Evolutionary conservation across 64 coral and sea anemone genomes (phyloP).

Genomic region (Anthopleura sola): DNA sequence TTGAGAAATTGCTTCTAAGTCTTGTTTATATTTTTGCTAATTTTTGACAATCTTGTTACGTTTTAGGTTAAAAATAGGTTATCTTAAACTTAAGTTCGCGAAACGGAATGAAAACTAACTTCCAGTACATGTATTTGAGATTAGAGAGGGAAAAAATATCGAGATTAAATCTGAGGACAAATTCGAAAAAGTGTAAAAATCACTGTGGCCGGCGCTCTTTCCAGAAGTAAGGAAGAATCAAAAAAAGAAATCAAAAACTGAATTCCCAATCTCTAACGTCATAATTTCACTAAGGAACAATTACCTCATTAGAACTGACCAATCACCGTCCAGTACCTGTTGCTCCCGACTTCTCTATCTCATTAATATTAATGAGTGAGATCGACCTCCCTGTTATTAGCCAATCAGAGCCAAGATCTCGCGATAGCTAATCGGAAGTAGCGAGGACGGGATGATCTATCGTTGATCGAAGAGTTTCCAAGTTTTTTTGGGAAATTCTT

Average conservation of each 20-base stretch:
- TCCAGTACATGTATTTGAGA: no score
- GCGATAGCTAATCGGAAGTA: constrained; percentile 32
- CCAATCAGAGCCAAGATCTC: constrained; percentile 63
- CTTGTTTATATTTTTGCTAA: background rate
- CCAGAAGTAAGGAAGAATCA: background rate
- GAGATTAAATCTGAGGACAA: background rate
- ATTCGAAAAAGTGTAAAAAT: background rate
- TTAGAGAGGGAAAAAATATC: no score
- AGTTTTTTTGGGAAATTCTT: constrained; percentile 28
- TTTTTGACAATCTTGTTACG: no score
- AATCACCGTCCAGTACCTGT: constrained; percentile 47
- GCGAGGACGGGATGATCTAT: background rate
- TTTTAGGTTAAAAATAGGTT: no score
- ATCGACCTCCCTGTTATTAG: constrained; percentile 17
- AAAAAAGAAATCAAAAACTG: background rate
- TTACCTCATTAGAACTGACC: constrained; percentile 35
- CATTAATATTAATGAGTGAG: constrained; percentile 56
- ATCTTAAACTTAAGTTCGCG: no score
- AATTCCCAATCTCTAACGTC: constrained; percentile 38
- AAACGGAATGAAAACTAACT: no score
- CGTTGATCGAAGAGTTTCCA: constrained; percentile 8
- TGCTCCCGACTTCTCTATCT: constrained; percentile 12
- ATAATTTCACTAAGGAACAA: constrained; percentile 33
- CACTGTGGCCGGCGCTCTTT: background rate
- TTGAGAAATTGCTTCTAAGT: no score